Conservation (phyloP, 2,888 invertebrate species). For the Pantelozetes paolii region DNA sequence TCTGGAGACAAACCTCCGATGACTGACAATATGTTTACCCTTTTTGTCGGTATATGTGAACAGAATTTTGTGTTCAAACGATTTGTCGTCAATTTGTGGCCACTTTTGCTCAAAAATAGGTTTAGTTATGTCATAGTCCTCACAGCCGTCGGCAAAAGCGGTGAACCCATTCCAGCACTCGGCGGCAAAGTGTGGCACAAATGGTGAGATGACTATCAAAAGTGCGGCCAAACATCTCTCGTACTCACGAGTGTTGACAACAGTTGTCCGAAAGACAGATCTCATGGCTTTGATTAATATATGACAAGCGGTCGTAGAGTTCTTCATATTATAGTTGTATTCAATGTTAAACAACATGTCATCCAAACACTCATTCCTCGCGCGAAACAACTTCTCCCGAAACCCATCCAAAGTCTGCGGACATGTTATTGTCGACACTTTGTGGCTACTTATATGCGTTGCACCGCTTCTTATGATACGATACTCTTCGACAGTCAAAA, state of each 20-base stretch:
- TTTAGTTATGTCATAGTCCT: conserved; percentile 52
- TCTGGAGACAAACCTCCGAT: not conserved
- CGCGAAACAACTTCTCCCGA: conserved; percentile 57
- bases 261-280: conserved; percentile 18
- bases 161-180: conserved; percentile 79
- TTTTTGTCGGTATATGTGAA: conserved; percentile 37
- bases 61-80: conserved; percentile 22
- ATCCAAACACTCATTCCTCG: conserved; percentile 60
- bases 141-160: not conserved
- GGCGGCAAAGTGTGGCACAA: conserved; percentile 84
- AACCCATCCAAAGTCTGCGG: no score
- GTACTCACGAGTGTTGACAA: conserved; percentile 55
- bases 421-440: no score
- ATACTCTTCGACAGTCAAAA: conserved; percentile 43
- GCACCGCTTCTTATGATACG: not conserved
- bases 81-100: conserved; percentile 65
- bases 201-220: conserved; percentile 78
- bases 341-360: conserved; percentile 58
- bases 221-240: conserved; percentile 72
- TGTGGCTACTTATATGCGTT: not conserved
- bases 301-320: conserved; percentile 35
- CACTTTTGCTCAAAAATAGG: conserved; percentile 70
- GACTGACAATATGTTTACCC: conserved; percentile 27
- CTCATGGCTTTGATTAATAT: conserved; percentile 40
- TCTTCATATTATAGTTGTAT: conserved; percentile 41